phyloP scores from a whole-genome alignment of 92 coral and sea anemone genomes.

The Siderastrea radians region DNA sequence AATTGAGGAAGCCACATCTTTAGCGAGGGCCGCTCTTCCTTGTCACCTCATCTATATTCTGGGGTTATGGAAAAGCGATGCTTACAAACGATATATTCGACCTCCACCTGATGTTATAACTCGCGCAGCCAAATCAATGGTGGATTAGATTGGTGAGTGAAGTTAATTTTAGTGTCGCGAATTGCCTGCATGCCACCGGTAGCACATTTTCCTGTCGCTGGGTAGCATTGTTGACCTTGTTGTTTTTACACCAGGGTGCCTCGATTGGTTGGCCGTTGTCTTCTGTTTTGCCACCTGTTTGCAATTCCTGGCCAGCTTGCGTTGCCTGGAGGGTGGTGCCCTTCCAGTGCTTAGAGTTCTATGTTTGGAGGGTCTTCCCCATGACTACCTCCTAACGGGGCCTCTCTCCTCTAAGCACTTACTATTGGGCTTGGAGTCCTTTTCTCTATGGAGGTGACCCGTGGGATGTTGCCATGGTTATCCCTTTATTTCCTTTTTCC shows the following conservation, averaged over 20 bases:
- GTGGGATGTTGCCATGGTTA: too few species aligned
- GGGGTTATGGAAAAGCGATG: slow-evolving; percentile 62
- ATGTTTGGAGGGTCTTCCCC: too few species aligned
- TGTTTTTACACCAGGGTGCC: too few species aligned
- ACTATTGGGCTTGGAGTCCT: too few species aligned
- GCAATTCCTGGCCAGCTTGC: not conserved
- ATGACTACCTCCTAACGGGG: too few species aligned
- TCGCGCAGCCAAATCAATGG: slow-evolving; percentile 11
- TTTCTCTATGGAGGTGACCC: too few species aligned
- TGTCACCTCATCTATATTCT: slow-evolving; percentile 52
- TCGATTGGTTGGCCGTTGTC: not conserved
- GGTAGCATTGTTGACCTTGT: too few species aligned
- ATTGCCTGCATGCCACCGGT: too few species aligned
- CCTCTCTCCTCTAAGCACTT: too few species aligned
- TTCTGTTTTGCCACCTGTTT: not conserved
- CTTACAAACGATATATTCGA: slow-evolving; percentile 47
- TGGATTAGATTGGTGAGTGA: not conserved
- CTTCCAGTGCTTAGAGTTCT: not conserved
- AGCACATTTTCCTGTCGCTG: too few species aligned
- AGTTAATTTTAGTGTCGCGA: not conserved
- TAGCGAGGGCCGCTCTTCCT: slow-evolving; percentile 32
- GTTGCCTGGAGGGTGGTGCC: not conserved
- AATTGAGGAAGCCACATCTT: slow-evolving; percentile 33
- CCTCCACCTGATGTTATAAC: slow-evolving; percentile 22
- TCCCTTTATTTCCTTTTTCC: too few species aligned